Evolutionary conservation across 2,113 vertebrate species (phyloP), one percentile per base, ranked within the genome.

Genomic region (Channa argus): DNA sequence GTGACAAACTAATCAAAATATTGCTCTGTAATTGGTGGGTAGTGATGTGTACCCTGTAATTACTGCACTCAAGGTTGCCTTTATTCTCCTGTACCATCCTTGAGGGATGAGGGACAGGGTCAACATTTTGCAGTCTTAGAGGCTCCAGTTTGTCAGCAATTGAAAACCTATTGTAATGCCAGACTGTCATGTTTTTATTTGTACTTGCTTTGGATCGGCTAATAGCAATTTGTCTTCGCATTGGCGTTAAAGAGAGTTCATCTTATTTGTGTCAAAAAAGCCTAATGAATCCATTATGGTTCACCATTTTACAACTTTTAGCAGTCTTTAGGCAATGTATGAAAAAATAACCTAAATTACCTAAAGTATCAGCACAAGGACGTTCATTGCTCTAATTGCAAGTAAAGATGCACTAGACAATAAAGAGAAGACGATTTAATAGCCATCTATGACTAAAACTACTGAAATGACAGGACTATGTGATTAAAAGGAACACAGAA

Each of bases 31-130:
- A 92, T 91, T 85, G 81, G 79, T 46, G 77, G 79, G 77, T 90
- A 83, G 83, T 84, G 77, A 79, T 87, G 86, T 87, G 86, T 59
- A 77, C 85, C 86, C 81, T 79, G 45, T 89, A 90, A 89, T 89
- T 91, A 91, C 75, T 60, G 71, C 67, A 75, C 85, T 85, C 80
- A 83, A 84, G 74, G 76, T 88, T 87, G 83, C 71, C 49, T 89
- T 88, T 73, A 71, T 85, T 88, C 78, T 77, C 44, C 39, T 59
- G 71, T 55, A 44, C 46, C 62, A 56, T 82, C 59, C n/a, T 74
- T 62, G 43, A 24, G 46, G 55, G 67, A 75, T 52, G 77, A 63
- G 33, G 13, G 43, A 88, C 75, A 62, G 77, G 85, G 77, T 82
- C 72, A 78, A 1, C 39, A 37, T 54, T 39, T 14, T 54, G 63